Evolutionary conservation across 2,797 vertebrate genomes (phyloP), one percentile per base, ranked within the genome.

Genomic region (Semotilus atromaculatus): DNA sequence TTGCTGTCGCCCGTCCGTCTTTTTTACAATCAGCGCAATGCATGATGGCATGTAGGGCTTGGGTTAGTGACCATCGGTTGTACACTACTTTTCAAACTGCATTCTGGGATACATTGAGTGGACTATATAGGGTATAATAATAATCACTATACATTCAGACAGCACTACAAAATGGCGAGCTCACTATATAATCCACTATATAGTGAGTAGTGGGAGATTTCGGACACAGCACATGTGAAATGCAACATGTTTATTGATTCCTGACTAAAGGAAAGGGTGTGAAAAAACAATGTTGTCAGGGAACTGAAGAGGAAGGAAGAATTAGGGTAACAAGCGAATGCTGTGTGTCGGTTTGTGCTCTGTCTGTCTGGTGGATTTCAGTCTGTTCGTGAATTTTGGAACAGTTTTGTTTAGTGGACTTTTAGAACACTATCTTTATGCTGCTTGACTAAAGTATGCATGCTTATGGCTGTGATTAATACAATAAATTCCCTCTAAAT

Each of bases 271-370:
- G 36, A 16, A 26, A 40, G 7, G 23, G 72, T 67, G 18, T 78
- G 13, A 45, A 51, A 70, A 40, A 31, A 64, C 6, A 14, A 1
- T 51, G 26, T 66, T 36, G 13, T 74, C 23, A 38, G 29, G 11
- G 11, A 19, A n/a, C 36, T 64, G 14, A 80, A 72, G 29, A 85
- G 40, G 68, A 62, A 71, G 78, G 36, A 85, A 79, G 36, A 45
- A 23, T 16, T 73, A 9, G 16, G 75, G 45, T 40, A 26, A 40
- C 34, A 14, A 58, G n/a, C 11, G 7, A 68, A 55, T 51, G 14
- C n/a, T 67, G 40, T 81, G 23, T 53, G 8, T 38, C 3, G 53
- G 48, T 53, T 10, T 68, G 31, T 60, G n/a, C n/a, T 62, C 6
- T 48, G 51, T 23, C 29, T 68, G 66, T 51, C 19, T 21, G 14